These are phyloP conservation scores for Rousettus leschenaultii DNA, from an alignment of 2,113 vertebrate species.

Conservation along the genomic window DNA sequence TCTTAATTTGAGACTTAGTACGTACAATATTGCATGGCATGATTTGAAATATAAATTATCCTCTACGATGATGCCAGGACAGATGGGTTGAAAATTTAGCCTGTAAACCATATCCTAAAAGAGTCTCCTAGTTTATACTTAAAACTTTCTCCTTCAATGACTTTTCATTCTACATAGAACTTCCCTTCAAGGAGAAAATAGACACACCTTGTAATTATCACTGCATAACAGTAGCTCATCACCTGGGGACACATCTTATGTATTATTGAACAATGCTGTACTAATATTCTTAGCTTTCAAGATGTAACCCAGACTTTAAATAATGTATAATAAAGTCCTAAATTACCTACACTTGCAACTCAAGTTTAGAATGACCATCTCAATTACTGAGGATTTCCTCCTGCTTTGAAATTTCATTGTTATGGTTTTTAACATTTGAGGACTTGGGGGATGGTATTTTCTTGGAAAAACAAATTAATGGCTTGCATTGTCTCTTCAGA, in stretches of 20 bases:
- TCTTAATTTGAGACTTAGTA: slow-evolving; percentile 2
- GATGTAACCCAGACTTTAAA: not conserved
- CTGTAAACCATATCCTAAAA: not conserved
- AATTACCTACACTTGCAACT: not conserved
- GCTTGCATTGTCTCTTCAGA: slow-evolving; percentile 83
- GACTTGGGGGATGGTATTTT: not conserved
- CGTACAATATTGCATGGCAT: not conserved
- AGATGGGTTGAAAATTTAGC: not conserved
- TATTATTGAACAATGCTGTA: not conserved
- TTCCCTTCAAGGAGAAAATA: slow-evolving; percentile 27
- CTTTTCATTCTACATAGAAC: not conserved
- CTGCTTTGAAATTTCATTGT: not conserved
- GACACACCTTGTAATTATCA: not conserved
- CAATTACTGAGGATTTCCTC: not conserved
- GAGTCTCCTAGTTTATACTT: not conserved
- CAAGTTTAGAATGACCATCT: not conserved
- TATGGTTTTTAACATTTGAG: slow-evolving; percentile 6
- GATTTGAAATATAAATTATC: not conserved
- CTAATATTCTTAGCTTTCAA: not conserved
- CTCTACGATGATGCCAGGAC: not conserved
- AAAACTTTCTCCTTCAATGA: not conserved
- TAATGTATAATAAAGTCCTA: not conserved
- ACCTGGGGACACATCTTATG: not conserved
- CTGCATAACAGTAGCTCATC: not conserved
- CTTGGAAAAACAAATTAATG: slow-evolving; percentile 52